These are phyloP conservation scores for Coendou prehensilis DNA, from an alignment of 2,797 vertebrate species.

Conservation along the genomic window DNA sequence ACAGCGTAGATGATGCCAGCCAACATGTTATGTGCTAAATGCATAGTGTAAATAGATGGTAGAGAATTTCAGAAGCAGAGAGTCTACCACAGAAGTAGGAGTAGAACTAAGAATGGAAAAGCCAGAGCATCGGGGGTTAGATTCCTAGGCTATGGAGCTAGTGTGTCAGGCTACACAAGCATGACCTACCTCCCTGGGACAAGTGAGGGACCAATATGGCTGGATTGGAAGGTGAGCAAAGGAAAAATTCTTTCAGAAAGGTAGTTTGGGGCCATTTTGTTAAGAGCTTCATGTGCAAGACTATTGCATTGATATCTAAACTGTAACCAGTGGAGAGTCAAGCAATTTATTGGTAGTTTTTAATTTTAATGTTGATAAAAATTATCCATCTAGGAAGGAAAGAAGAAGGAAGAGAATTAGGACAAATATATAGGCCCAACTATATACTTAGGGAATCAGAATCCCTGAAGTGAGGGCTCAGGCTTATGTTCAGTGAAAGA, in stretches of 20 bases:
- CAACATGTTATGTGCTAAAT: not conserved
- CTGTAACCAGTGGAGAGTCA: not conserved
- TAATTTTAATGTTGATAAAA: slow-evolving; percentile 37
- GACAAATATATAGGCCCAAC: not conserved
- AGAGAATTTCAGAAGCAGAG: not conserved
- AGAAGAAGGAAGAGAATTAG: not conserved
- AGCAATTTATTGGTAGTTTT: not conserved
- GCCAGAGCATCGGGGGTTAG: not conserved
- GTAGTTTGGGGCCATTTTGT: not conserved
- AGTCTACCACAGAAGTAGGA: not conserved
- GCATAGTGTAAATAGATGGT: not conserved
- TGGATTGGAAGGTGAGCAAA: not conserved
- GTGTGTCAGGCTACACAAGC: not conserved
- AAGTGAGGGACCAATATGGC: not conserved
- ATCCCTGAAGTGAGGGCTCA: not conserved
- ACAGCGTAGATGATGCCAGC: not conserved
- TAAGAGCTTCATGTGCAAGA: not conserved
- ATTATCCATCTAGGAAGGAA: not conserved
- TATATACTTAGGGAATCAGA: not conserved
- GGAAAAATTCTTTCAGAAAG: not conserved
- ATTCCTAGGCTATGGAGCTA: not conserved
- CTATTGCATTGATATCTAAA: not conserved
- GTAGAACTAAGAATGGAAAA: not conserved
- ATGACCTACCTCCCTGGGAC: not conserved
- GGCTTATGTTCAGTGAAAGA: not conserved